Evolutionary conservation across 1,140 invertebrate genomes (phyloP).

Genomic region (Drosophila miranda): DNA sequence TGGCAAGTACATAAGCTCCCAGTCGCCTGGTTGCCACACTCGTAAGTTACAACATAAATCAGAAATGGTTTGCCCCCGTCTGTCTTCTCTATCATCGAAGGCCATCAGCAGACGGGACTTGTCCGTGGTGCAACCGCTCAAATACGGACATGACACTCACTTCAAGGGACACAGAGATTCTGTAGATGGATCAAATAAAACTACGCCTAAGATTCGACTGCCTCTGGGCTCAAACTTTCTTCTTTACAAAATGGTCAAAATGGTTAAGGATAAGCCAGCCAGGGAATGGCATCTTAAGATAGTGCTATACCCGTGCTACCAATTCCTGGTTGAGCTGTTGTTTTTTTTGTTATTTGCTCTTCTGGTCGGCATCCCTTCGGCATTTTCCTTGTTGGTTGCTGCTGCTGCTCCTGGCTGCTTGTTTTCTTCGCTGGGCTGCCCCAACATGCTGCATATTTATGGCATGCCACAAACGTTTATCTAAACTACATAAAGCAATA

Average conservation of each 20-base stretch:
- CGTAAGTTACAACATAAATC: conserved; percentile 73
- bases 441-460: conserved; percentile 68
- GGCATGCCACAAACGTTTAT: conserved; percentile 80
- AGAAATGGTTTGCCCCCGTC: conserved; percentile 20
- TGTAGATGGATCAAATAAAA: too few species aligned
- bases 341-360: conserved; percentile 23
- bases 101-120: conserved; percentile 39
- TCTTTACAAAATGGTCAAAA: too few species aligned
- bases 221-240: too few species aligned
- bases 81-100: conserved; percentile 70
- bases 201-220: too few species aligned
- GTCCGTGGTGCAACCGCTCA: neutral
- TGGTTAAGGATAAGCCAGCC: too few species aligned
- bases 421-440: conserved; percentile 28
- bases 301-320: too few species aligned
- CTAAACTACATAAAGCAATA: conserved; percentile 80
- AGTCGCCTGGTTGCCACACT: conserved; percentile 35
- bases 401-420: neutral
- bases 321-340: neutral
- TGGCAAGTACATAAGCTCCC: conserved; percentile 47
- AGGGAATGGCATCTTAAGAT: too few species aligned
- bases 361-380: conserved; percentile 49
- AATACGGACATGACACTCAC: conserved; percentile 7
- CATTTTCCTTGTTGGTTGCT: conserved; percentile 33
- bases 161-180: neutral